These are phyloP conservation scores for Cyprinodon diabolis DNA, from an alignment of 2,797 vertebrate species.

Conservation along the genomic window DNA sequence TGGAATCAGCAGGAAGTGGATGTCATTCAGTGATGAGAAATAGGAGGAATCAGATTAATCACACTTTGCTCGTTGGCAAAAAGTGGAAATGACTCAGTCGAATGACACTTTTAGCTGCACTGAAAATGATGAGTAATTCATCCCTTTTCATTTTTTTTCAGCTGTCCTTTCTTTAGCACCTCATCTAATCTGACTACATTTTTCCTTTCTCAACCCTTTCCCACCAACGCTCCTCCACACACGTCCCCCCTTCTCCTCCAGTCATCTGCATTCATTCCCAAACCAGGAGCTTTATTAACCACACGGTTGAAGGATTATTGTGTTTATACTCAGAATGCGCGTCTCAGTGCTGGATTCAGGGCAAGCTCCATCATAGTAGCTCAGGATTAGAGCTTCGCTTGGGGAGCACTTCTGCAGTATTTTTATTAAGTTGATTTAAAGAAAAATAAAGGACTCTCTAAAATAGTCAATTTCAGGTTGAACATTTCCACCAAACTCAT, in stretches of 20 bases:
- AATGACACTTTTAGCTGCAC: background rate
- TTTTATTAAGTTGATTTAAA: slow-evolving; percentile 7
- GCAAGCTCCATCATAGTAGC: background rate
- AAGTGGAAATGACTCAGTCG: background rate
- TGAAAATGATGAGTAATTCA: background rate
- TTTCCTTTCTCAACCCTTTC: background rate
- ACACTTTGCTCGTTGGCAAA: background rate
- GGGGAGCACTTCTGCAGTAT: background rate
- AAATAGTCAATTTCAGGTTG: background rate
- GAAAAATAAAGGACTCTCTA: background rate
- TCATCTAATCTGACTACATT: background rate
- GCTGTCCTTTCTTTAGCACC: background rate
- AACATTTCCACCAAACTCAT: background rate
- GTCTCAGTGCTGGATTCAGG: background rate
- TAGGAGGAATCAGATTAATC: background rate
- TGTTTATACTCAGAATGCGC: slow-evolving; percentile 13
- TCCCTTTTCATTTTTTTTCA: background rate
- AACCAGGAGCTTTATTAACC: background rate
- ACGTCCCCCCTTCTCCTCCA: background rate
- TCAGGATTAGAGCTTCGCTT: background rate
- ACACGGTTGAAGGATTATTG: background rate
- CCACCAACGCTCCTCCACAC: background rate
- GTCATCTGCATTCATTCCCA: slow-evolving; percentile 1
- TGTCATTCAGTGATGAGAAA: background rate
- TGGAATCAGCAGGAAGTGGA: background rate